Conservation (phyloP, 1,140 invertebrate species). For the Homarus americanus region DNA sequence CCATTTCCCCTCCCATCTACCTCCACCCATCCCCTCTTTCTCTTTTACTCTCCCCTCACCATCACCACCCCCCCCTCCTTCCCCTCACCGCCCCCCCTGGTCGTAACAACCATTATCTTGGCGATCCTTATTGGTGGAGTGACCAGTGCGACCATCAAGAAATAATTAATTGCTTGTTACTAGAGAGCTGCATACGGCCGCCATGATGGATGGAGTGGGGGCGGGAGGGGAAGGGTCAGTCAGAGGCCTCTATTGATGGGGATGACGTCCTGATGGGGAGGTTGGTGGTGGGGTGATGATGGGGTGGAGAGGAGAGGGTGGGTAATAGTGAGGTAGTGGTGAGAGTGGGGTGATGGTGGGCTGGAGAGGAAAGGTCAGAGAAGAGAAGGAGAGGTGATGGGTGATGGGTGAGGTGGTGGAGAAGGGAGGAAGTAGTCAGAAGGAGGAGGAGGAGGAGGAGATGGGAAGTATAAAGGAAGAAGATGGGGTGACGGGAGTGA, state of each 20-base stretch:
- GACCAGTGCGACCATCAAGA: conserved; percentile 67
- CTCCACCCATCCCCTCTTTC: background rate
- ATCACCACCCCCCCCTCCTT: background rate
- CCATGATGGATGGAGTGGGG: conserved; percentile 26
- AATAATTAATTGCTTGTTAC: conserved; percentile 73
- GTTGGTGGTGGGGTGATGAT: background rate
- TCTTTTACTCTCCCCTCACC: background rate
- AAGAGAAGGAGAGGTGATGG: background rate
- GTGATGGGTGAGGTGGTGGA: background rate
- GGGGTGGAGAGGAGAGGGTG: background rate
- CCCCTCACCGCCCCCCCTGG: background rate
- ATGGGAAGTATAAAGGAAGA: background rate
- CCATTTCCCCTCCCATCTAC: background rate
- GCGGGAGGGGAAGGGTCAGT: conserved; percentile 1
- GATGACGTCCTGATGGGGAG: background rate
- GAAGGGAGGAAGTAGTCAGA: background rate
- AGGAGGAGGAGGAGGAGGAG: background rate
- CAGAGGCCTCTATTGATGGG: background rate
- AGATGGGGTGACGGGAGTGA: background rate
- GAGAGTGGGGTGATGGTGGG: background rate
- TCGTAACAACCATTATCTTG: conserved; percentile 60
- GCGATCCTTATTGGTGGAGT: conserved; percentile 61
- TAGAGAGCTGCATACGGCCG: conserved; percentile 57
- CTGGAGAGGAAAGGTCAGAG: no score
- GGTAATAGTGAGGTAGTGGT: background rate